Percentiles rank a stretch among this genome's conserved stretches.
Evolutionary conservation across 2,888 invertebrate species (phyloP).

Genomic region (Morinoia aosen): DNA sequence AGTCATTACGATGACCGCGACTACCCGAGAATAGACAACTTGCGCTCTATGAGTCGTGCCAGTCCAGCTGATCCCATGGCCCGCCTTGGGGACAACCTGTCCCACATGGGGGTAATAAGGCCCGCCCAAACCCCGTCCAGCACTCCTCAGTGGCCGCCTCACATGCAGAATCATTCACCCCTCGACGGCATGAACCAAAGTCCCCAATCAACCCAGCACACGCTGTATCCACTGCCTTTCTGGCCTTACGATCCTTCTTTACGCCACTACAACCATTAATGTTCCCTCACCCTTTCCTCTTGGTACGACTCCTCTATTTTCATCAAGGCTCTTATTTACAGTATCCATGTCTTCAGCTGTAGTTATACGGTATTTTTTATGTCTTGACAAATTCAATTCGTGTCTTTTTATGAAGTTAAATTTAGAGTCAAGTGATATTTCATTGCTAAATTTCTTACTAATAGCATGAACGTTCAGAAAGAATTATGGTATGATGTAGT

Average conservation of each 20-base stretch:
- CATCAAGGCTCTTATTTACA: not conserved
- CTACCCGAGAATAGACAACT: slow-evolving; percentile 65
- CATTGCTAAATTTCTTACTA: not conserved
- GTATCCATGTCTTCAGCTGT: not conserved
- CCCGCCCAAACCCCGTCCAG: slow-evolving; percentile 67
- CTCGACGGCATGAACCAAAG: slow-evolving; percentile 67
- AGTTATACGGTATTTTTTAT: not conserved
- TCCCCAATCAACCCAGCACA: slow-evolving; percentile 64
- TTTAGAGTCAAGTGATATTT: not conserved
- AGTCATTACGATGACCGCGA: slow-evolving; percentile 66
- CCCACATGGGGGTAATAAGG: slow-evolving; percentile 67
- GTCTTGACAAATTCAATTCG: not conserved
- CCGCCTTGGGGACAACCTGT: slow-evolving; percentile 65
- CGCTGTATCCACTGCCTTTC: slow-evolving; percentile 67
- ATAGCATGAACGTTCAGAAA: not conserved
- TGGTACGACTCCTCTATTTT: not conserved
- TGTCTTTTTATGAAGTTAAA: not conserved
- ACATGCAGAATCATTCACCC: slow-evolving; percentile 67
- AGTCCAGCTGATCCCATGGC: slow-evolving; percentile 66
- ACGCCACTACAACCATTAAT: slow-evolving; percentile 66
- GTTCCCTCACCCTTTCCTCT: not conserved
- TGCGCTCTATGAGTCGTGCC: slow-evolving; percentile 65
- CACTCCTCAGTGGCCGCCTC: slow-evolving; percentile 67
- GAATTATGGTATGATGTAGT: not conserved
- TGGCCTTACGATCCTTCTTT: slow-evolving; percentile 67